Percentiles rank a stretch among this genome's conserved stretches.
These are phyloP conservation scores for Polyommatus icarus DNA, from an alignment of 2,888 invertebrate genomes.

Conservation along the genomic window DNA sequence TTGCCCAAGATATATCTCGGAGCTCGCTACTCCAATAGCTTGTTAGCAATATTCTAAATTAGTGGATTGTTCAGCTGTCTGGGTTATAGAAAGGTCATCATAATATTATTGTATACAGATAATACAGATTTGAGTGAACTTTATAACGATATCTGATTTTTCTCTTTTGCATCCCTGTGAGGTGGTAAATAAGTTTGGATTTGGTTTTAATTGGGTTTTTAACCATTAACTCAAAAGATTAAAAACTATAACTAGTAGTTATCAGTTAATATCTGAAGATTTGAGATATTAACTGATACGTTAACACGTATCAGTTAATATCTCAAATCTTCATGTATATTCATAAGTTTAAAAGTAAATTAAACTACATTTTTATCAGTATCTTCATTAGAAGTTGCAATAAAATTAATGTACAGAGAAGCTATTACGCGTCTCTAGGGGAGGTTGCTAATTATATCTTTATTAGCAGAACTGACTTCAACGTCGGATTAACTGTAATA, in stretches of 20 bases:
- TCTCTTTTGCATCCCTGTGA: neutral
- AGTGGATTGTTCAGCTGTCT: neutral
- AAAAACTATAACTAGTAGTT: neutral
- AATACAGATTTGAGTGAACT: neutral
- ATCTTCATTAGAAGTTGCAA: neutral
- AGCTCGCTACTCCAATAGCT: neutral
- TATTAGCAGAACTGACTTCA: neutral
- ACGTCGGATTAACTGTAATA: conserved; percentile 8
- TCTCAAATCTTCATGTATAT: neutral
- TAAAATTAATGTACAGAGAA: neutral
- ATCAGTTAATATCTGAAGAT: conserved; percentile 3
- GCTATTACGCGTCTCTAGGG: neutral
- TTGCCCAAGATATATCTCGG: neutral
- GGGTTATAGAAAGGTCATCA: neutral
- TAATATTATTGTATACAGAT: neutral
- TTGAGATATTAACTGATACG: too few relatives aligned
- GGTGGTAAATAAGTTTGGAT: neutral
- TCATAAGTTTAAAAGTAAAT: neutral
- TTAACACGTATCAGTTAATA: neutral
- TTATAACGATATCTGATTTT: too few relatives aligned
- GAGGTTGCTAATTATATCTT: conserved; percentile 19
- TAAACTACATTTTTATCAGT: neutral
- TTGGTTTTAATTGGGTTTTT: neutral
- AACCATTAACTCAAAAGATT: neutral
- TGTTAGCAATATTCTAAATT: neutral